These are phyloP conservation scores for Brachyptera risi DNA, from an alignment of 2,888 invertebrate species.

Conservation along the genomic window DNA sequence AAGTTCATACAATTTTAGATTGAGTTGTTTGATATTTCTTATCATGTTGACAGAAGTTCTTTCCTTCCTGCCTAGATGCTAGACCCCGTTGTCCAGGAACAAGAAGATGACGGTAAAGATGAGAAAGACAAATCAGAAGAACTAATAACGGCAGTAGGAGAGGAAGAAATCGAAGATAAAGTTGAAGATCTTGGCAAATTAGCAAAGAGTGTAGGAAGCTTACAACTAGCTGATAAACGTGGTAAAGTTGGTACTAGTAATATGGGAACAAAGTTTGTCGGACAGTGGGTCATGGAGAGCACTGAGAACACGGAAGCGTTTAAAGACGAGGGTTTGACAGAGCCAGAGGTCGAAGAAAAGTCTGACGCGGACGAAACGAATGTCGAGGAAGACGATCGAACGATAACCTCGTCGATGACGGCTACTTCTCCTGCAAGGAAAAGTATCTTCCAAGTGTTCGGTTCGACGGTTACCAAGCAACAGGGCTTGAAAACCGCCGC, in stretches of 20 bases:
- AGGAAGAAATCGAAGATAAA: no score
- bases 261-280: constrained; percentile 3
- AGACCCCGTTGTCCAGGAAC: no score
- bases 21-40: no score
- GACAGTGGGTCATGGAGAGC: constrained; percentile 12
- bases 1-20: no score
- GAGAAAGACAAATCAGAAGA: no score
- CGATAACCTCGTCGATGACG: constrained; percentile 31
- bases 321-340: neutral
- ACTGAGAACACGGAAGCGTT: neutral
- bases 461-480: neutral
- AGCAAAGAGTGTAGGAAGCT: neutral
- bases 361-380: constrained; percentile 7
- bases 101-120: no score
- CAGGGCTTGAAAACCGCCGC: neutral
- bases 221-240: constrained; percentile 1
- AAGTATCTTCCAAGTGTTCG: constrained; percentile 30
- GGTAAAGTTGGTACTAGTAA: neutral
- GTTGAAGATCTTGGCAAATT: neutral
- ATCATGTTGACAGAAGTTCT: no score
- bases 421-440: constrained; percentile 30
- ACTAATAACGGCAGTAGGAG: no score
- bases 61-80: no score
- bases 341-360: neutral
- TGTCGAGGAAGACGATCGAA: constrained; percentile 30